Percentiles rank a stretch among this genome's conserved stretches.
These are phyloP conservation scores for Heliconius erato DNA, from an alignment of 2,888 invertebrate genomes.

Conservation along the genomic window DNA sequence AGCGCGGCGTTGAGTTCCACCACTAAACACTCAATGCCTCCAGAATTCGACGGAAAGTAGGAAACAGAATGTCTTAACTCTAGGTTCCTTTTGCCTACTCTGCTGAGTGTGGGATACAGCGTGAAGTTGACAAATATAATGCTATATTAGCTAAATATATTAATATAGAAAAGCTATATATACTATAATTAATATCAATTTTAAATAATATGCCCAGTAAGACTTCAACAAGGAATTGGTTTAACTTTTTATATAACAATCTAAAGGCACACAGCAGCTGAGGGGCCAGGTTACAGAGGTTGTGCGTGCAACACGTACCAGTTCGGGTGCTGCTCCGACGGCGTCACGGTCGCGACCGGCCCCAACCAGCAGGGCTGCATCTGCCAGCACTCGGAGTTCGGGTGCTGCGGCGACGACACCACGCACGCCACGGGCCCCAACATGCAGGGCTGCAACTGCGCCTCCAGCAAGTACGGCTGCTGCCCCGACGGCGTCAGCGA, in stretches of 20 bases:
- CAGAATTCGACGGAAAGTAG: no score
- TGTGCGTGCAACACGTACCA: constrained; percentile 91
- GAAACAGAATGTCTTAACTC: no score
- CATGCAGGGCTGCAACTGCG: constrained; percentile 92
- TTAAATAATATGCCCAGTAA: not conserved
- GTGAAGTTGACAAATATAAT: no score
- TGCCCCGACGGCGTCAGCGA: constrained; percentile 93
- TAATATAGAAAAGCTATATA: not conserved
- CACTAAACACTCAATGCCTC: no score
- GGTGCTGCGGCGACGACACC: constrained; percentile 93
- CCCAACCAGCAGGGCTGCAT: constrained; percentile 88
- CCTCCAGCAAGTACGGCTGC: constrained; percentile 92
- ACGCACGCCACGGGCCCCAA: constrained; percentile 93
- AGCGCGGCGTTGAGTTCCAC: no score
- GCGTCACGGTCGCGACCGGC: constrained; percentile 91
- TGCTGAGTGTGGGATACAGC: no score
- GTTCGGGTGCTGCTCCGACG: constrained; percentile 96
- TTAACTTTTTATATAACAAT: not conserved
- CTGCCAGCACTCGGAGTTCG: constrained; percentile 90
- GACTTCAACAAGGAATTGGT: not conserved
- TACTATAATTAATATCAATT: not conserved
- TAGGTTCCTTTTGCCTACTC: no score
- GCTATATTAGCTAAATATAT: no score
- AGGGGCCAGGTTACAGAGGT: constrained; percentile 47
- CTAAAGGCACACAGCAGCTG: constrained; percentile 88